Evolutionary conservation across 2,888 invertebrate genomes (phyloP).

Genomic region (Acanthosepion lycidas): DNA sequence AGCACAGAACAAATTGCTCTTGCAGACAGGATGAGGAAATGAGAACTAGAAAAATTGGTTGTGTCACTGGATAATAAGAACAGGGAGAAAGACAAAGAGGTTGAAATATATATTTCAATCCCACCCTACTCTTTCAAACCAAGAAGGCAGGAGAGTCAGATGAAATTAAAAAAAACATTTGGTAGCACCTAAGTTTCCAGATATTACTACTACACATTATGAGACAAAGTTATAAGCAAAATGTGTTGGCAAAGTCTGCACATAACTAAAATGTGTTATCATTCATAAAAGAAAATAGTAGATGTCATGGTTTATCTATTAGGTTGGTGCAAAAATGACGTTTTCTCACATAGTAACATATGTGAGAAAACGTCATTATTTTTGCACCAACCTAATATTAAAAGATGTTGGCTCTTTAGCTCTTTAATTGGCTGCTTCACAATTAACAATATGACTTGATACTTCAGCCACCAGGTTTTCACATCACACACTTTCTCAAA

Average conservation of each 20-base stretch:
- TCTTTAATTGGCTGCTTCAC: neutral
- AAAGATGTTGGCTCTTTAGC: neutral
- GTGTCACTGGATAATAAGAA: slow-evolving; percentile 20
- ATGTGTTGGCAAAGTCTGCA: neutral
- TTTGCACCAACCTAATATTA: too few relatives aligned
- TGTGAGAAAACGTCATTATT: too few relatives aligned
- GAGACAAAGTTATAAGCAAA: neutral
- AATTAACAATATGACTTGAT: neutral
- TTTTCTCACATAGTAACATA: too few relatives aligned
- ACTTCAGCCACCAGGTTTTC: neutral
- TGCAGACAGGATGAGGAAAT: slow-evolving; percentile 33
- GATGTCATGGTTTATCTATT: neutral
- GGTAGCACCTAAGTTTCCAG: neutral
- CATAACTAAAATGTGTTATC: neutral
- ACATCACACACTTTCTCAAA: neutral
- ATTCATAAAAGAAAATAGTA: neutral
- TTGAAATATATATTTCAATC: neutral
- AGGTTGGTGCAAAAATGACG: too few relatives aligned
- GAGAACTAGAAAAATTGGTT: neutral
- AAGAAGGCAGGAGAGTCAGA: neutral
- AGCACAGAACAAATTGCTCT: neutral
- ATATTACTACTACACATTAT: neutral
- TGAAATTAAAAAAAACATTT: neutral
- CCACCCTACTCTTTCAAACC: neutral
- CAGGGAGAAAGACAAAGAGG: neutral